phyloP scores from a whole-genome alignment of 2,113 vertebrate genomes.

The Peromyscus leucopus region DNA sequence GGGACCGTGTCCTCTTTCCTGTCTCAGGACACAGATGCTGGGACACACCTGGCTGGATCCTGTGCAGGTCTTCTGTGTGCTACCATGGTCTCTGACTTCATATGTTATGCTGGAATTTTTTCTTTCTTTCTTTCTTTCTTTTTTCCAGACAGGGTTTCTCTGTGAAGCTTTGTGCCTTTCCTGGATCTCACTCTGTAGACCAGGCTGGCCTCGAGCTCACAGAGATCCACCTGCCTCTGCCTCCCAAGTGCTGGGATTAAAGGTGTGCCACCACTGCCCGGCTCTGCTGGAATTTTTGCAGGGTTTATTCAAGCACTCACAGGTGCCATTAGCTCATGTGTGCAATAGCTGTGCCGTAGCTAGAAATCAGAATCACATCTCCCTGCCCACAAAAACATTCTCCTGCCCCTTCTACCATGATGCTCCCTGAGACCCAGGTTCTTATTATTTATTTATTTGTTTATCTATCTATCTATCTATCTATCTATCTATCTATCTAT shows the following conservation, averaged over 20 bases:
- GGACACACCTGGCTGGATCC: neutral
- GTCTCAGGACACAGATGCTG: neutral
- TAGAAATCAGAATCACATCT: neutral
- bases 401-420: neutral
- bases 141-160: no score
- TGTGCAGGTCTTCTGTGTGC: neutral
- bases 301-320: no score
- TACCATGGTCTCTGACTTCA: neutral
- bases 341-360: neutral
- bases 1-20: neutral
- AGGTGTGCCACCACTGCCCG: no score
- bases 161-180: no score
- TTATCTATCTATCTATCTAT: neutral
- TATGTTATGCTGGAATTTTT: neutral
- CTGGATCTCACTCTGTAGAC: no score
- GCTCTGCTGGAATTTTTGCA: neutral
- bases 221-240: no score
- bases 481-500: neutral
- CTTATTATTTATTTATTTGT: neutral
- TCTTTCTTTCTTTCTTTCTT: no score
- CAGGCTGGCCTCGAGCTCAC: no score
- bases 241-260: no score
- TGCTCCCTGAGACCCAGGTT: neutral
- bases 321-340: neutral
- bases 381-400: neutral